Percentiles rank a stretch among this genome's conserved stretches.
Evolutionary conservation across 2,113 vertebrate genomes (phyloP).

Genomic region (Turdus rufiventris): DNA sequence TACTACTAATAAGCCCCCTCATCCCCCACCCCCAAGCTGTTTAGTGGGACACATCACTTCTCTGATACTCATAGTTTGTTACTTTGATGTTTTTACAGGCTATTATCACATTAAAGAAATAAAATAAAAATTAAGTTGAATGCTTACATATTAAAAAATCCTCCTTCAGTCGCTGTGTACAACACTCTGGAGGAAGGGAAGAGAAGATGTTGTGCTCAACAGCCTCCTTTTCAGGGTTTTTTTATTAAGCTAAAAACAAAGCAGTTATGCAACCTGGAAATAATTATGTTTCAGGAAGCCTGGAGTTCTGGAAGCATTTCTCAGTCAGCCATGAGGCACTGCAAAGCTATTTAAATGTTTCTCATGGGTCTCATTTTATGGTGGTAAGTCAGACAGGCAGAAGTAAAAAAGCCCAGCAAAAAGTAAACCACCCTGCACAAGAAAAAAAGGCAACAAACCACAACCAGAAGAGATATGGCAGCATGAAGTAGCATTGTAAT

Average conservation of each 20-base stretch:
- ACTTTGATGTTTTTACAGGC: neutral
- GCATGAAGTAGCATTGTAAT: neutral
- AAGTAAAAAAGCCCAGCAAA: neutral
- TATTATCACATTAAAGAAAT: neutral
- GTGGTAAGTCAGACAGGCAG: neutral
- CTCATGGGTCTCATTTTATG: neutral
- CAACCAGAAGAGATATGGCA: neutral
- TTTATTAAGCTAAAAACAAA: neutral
- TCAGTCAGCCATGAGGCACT: neutral
- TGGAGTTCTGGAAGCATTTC: neutral
- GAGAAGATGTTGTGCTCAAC: neutral
- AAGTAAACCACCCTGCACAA: neutral
- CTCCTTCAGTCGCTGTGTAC: neutral
- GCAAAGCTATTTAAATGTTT: neutral
- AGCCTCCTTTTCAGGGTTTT: neutral
- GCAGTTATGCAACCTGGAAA: neutral
- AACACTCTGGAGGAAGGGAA: neutral
- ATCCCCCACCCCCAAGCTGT: neutral
- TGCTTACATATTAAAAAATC: neutral
- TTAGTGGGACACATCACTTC: neutral
- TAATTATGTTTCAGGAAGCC: neutral
- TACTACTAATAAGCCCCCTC: neutral
- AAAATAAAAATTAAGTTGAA: neutral
- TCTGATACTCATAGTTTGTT: neutral
- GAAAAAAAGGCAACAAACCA: neutral